These are phyloP conservation scores for Coptotermes formosanus DNA, from an alignment of 1,140 invertebrate genomes.

Conservation along the genomic window DNA sequence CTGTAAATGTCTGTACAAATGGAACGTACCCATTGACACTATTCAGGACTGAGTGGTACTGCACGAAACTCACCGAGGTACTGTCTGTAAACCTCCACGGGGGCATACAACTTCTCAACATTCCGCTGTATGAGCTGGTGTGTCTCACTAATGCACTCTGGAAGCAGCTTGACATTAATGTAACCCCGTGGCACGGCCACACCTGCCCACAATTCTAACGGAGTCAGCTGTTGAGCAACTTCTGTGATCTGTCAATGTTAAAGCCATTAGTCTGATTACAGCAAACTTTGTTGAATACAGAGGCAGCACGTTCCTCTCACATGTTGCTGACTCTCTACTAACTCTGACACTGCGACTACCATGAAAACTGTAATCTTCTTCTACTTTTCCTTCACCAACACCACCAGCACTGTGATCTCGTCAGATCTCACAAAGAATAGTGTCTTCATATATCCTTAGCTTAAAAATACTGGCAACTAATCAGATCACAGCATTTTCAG, in stretches of 20 bases:
- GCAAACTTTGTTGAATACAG: background rate
- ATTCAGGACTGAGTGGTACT: constrained; percentile 46
- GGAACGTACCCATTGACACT: constrained; percentile 48
- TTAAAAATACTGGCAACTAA: no score
- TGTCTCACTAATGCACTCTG: constrained; percentile 43
- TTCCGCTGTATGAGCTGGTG: constrained; percentile 43
- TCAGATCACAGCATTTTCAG: no score
- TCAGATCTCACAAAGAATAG: no score
- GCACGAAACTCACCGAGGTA: constrained; percentile 44
- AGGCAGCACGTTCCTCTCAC: background rate
- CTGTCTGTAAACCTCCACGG: constrained; percentile 45
- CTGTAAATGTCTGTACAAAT: no score
- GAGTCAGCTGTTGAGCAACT: constrained; percentile 47
- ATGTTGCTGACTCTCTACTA: no score
- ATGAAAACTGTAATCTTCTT: no score
- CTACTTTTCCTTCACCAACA: no score
- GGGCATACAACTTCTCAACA: constrained; percentile 43
- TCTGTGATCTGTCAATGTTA: constrained; percentile 43
- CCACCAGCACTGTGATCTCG: no score
- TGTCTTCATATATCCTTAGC: no score
- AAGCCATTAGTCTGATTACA: background rate
- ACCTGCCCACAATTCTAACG: constrained; percentile 49
- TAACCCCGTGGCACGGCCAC: constrained; percentile 38
- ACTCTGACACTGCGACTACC: no score
- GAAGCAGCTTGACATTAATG: constrained; percentile 43